phyloP scores from a whole-genome alignment of 2,113 vertebrate genomes.

The Oenanthe oenanthe region DNA sequence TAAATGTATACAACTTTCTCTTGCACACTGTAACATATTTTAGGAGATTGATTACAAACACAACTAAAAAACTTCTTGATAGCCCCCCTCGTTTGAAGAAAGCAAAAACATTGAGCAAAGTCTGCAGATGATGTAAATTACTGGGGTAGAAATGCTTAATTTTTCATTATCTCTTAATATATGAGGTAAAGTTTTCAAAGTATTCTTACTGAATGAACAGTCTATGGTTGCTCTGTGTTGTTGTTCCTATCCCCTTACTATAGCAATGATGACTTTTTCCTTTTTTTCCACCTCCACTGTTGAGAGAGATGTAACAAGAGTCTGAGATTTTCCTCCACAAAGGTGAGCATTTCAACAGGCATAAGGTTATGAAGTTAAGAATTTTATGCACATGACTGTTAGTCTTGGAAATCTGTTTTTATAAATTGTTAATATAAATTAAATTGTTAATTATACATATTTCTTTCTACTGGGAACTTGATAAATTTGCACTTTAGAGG shows the following conservation, averaged over 20 bases:
- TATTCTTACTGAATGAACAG: not conserved
- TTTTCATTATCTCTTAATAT: not conserved
- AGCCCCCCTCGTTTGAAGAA: not conserved
- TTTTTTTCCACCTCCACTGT: not conserved
- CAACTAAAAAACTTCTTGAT: not conserved
- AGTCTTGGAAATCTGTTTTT: not conserved
- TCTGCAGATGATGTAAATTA: not conserved
- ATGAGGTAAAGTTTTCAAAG: too few relatives aligned
- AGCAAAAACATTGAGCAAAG: not conserved
- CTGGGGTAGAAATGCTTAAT: not conserved
- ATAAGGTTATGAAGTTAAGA: not conserved
- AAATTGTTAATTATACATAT: not conserved
- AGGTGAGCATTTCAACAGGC: not conserved
- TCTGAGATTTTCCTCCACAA: not conserved
- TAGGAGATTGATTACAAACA: not conserved
- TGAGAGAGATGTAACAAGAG: not conserved
- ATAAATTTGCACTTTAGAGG: not conserved
- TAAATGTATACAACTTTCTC: not conserved
- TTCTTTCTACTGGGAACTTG: not conserved
- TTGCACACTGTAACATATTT: not conserved
- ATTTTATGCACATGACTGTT: not conserved
- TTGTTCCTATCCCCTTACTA: not conserved
- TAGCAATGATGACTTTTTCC: fast-evolving
- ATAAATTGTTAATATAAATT: not conserved
- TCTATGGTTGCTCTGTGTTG: not conserved